These are phyloP conservation scores for Chrysolina americana DNA, from an alignment of 2,888 invertebrate species.

Conservation along the genomic window DNA sequence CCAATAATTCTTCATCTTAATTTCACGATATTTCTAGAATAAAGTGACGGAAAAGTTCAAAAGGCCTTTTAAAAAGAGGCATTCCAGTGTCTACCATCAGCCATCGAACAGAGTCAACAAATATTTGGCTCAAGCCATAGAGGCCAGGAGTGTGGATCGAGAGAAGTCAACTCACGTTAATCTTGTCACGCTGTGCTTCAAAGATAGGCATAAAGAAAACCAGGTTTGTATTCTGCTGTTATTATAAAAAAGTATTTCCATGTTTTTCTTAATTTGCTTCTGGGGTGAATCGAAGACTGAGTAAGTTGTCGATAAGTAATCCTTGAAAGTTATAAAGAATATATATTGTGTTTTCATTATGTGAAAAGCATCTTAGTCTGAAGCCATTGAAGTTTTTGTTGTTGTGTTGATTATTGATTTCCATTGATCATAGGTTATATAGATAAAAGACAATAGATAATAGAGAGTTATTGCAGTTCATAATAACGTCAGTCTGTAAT, in stretches of 20 bases:
- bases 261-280: no score
- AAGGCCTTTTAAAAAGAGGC: slow-evolving; percentile 89
- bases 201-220: slow-evolving; percentile 86
- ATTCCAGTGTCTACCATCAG: slow-evolving; percentile 89
- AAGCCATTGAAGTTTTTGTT: no score
- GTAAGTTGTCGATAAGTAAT: no score
- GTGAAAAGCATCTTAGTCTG: no score
- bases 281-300: no score
- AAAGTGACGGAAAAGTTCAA: slow-evolving; percentile 91
- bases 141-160: slow-evolving; percentile 90
- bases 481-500: no score
- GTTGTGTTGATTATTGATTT: no score
- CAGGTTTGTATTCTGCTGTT: slow-evolving; percentile 72
- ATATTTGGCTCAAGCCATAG: slow-evolving; percentile 91
- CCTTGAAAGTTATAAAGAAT: no score
- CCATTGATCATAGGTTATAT: no score
- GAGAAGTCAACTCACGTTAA: slow-evolving; percentile 93
- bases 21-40: slow-evolving; percentile 73
- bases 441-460: no score
- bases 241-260: slow-evolving; percentile 46
- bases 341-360: no score
- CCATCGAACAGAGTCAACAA: slow-evolving; percentile 94
- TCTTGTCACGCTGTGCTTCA: slow-evolving; percentile 87
- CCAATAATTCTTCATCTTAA: slow-evolving; percentile 13
- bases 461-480: no score